Evolutionary conservation across 2,113 vertebrate genomes (phyloP), one percentile per base, ranked within the genome.

Genomic region (Arizona elegans): DNA sequence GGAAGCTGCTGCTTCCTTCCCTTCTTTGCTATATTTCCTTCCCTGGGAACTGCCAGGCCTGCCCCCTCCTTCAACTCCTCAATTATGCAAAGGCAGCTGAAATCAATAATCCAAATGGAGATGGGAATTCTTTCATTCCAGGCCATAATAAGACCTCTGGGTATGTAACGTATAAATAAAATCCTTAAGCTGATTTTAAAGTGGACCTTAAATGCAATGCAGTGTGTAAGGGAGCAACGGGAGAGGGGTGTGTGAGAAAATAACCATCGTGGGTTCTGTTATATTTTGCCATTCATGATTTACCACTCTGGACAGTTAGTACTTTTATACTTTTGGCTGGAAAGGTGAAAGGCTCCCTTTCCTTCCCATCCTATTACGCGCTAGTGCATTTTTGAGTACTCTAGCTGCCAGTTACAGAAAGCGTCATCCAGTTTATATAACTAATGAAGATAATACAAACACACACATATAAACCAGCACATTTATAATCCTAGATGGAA

Each of bases 41-140:
- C 87, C 12, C 33, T 6, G 86, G 53, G 11, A 75, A 52, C 38
- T 19, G 26, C 53, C 29, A 24, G n/a, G 2, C 2, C 10, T 0
- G 1, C 43, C 9, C 88, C 52, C 13, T 12, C 6, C 52, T 6
- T 24, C 26, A 26, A 54, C 29, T n/a, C 65, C 88, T 90, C 88
- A 93, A 90, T 93, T 90, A 93, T 93, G 90, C 47, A 93, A 56
- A 90, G n/a, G 92, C 88, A 65, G 47, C 55, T 62, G n/a, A 90
- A 93, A 93, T 93, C 92, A 90, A 93, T 93, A 90, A 43, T 52
- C 47, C 47, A 65, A 58, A 6, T 93, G 92, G 89, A 65, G 53
- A 93, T 90, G 55, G 55, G 75, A 90, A 93, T 86, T 93, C 75
- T 81, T 81, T 81, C 47, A 10, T n/a, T 43, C 88, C 58, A 81